phyloP scores from a whole-genome alignment of 2,888 invertebrate species.

The Drosophila rubida region DNA sequence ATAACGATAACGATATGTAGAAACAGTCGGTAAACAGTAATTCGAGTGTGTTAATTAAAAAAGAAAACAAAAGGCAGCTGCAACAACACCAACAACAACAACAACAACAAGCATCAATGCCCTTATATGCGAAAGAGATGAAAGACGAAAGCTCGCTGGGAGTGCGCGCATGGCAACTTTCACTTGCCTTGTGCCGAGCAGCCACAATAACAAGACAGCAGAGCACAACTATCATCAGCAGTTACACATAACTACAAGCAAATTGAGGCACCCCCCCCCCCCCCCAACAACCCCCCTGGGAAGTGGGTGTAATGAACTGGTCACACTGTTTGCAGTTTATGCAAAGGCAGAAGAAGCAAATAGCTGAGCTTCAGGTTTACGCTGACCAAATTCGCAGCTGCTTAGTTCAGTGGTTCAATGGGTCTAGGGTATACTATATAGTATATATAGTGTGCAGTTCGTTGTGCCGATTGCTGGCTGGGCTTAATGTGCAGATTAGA shows the following conservation, averaged over 20 bases:
- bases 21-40: constrained; percentile 55
- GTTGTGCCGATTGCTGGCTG: neutral
- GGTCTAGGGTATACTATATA: neutral
- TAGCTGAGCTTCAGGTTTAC: neutral
- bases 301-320: neutral
- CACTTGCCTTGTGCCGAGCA: constrained; percentile 79
- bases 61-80: constrained; percentile 68
- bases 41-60: constrained; percentile 79
- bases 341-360: neutral
- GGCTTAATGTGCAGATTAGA: constrained; percentile 20
- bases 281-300: neutral
- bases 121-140: constrained; percentile 73
- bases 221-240: constrained; percentile 43
- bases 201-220: constrained; percentile 62
- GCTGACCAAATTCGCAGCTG: neutral
- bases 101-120: constrained; percentile 44
- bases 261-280: constrained; percentile 2
- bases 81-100: constrained; percentile 27
- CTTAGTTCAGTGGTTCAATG: neutral
- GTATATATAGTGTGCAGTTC: constrained; percentile 8
- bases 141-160: constrained; percentile 62
- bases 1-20: constrained; percentile 61
- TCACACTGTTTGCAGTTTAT: neutral
- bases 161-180: constrained; percentile 73
- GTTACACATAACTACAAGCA: constrained; percentile 62